Evolutionary conservation across 1,140 invertebrate genomes (phyloP).

Genomic region (Drosophila rufa): DNA sequence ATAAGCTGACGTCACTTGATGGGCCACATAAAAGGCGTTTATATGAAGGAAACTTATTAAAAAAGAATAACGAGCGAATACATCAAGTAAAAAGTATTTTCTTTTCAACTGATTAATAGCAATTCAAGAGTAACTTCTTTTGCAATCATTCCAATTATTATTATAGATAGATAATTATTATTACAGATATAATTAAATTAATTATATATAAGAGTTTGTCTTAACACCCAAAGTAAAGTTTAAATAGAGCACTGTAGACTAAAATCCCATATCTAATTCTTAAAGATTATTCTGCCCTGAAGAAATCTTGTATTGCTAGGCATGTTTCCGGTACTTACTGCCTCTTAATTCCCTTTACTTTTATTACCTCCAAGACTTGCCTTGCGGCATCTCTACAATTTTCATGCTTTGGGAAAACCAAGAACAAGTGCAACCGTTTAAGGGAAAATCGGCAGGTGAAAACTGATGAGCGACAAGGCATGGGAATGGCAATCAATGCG

Average conservation of each 20-base stretch:
- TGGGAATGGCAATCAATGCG: slow-evolving; percentile 52
- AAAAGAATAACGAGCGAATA: neutral
- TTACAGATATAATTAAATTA: too few species aligned
- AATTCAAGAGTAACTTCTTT: neutral
- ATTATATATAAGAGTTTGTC: too few species aligned
- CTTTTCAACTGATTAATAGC: neutral
- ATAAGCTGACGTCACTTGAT: neutral
- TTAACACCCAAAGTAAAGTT: too few species aligned
- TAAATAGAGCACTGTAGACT: too few species aligned
- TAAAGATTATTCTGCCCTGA: too few species aligned
- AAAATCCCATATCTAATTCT: neutral
- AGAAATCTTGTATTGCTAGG: neutral
- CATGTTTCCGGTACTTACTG: neutral
- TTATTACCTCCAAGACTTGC: slow-evolving; percentile 18
- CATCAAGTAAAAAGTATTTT: neutral
- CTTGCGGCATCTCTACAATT: neutral
- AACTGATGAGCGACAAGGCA: slow-evolving; percentile 8
- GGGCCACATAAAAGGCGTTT: neutral
- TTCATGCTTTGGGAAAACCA: slow-evolving; percentile 9
- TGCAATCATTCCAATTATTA: too few species aligned
- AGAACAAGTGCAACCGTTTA: slow-evolving; percentile 49
- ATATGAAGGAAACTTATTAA: neutral
- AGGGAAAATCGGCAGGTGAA: slow-evolving; percentile 21
- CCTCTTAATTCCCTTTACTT: slow-evolving; percentile 11
- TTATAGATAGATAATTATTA: too few species aligned